Conservation (phyloP, 53 echinoderm and acorn worm species). For the Stichopus horrens region DNA sequence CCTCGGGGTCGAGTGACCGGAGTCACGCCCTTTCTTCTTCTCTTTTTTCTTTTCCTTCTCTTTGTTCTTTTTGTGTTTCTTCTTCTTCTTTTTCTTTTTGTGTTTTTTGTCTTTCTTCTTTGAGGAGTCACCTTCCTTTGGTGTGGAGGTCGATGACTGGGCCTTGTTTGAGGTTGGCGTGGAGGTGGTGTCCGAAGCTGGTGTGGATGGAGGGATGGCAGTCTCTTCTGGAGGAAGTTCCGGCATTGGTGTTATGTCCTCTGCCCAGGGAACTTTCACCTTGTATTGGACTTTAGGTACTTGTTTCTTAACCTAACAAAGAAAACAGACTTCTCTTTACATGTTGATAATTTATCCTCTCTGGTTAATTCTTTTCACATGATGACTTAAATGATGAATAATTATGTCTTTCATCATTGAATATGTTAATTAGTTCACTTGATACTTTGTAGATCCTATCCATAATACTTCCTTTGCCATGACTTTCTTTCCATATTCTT, state of each 20-base stretch:
- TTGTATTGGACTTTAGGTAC: conserved; percentile 61
- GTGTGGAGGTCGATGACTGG: conserved; percentile 22
- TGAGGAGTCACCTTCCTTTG: conserved; percentile 28
- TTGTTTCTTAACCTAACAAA: conserved; percentile 45
- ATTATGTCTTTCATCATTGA: too few relatives aligned
- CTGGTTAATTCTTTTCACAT: too few relatives aligned
- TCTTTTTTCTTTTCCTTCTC: conserved; percentile 76
- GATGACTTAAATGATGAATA: too few relatives aligned
- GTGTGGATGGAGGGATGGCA: conserved; percentile 42
- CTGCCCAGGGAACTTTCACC: conserved; percentile 81
- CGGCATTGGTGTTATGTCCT: conserved; percentile 73
- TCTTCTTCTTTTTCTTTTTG: conserved; percentile 86
- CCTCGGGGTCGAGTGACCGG: conserved; percentile 41
- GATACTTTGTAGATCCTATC: not conserved
- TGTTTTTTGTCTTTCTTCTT: conserved; percentile 75
- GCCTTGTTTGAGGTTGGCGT: conserved; percentile 20
- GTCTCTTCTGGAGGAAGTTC: conserved; percentile 49
- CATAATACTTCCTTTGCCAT: not conserved
- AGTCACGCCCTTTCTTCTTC: conserved; percentile 63
- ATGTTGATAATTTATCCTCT: too few relatives aligned
- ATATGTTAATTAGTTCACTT: too few relatives aligned
- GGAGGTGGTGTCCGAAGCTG: conserved; percentile 28
- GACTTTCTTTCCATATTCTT: too few relatives aligned
- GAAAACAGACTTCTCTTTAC: not conserved
- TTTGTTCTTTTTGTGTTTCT: conserved; percentile 80